Percentiles rank a stretch among this genome's conserved stretches.
Evolutionary conservation across 37 sponge, comb jelly and placozoan species (phyloP).

Genomic region (Haliclona indistincta): DNA sequence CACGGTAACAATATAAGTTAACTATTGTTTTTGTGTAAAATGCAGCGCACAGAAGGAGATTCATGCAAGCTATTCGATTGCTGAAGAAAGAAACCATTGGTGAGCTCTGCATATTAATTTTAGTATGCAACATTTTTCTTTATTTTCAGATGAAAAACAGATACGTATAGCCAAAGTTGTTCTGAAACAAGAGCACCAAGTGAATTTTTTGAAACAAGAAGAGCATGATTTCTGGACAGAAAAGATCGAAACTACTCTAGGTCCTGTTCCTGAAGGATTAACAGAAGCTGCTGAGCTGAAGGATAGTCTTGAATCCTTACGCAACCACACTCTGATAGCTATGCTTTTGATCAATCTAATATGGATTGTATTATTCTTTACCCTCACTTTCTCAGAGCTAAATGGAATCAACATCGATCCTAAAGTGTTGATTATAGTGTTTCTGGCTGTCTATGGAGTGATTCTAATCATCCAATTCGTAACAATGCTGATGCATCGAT

Average conservation of each 20-base stretch:
- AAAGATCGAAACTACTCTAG: constrained; percentile 18
- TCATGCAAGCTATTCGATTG: not conserved
- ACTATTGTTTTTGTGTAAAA: not conserved
- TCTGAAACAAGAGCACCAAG: not conserved
- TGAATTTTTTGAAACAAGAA: not conserved
- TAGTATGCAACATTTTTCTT: too few relatives aligned
- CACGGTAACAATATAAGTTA: too few relatives aligned
- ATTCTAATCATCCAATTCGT: constrained; percentile 61
- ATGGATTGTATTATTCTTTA: constrained; percentile 65
- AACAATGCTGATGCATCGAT: constrained; percentile 56
- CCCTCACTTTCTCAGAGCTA: constrained; percentile 28
- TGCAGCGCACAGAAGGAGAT: not conserved
- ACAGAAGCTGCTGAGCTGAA: constrained; percentile 35
- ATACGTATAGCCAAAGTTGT: constrained; percentile 32
- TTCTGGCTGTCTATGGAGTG: constrained; percentile 52
- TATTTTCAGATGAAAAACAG: constrained; percentile 54
- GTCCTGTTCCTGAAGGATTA: constrained; percentile 36
- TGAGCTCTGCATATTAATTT: too few relatives aligned
- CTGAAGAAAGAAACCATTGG: not conserved
- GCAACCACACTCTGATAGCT: constrained; percentile 42
- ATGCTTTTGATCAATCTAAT: constrained; percentile 68
- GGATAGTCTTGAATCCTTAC: constrained; percentile 34
- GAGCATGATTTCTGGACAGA: constrained; percentile 55
- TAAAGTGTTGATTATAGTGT: constrained; percentile 47
- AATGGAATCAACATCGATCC: constrained; percentile 21